A percentile compares a stretch with the other conserved stretches of the same genome.
phyloP scores from a whole-genome alignment of 2,888 invertebrate genomes.

The Lasius platythorax region DNA sequence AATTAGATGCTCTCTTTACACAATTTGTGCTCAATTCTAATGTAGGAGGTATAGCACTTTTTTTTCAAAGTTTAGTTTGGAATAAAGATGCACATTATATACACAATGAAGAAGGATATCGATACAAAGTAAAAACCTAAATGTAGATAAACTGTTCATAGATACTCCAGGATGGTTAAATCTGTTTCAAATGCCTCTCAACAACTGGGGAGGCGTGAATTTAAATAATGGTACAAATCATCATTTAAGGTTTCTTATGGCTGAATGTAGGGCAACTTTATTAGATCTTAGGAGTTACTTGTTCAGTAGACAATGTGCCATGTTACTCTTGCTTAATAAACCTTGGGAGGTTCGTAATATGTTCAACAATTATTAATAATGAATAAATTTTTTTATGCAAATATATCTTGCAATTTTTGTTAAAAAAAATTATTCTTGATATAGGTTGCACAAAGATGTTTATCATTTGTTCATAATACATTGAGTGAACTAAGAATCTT shows the following conservation, averaged over 20 bases:
- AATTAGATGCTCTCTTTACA: slow-evolving; percentile 98
- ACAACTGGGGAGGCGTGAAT: slow-evolving; percentile 91
- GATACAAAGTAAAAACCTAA: slow-evolving; percentile 30
- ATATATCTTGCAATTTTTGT: slow-evolving; percentile 21
- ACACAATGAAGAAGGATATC: not conserved
- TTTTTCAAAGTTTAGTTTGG: slow-evolving; percentile 13
- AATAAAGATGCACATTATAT: not conserved
- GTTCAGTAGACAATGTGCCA: slow-evolving; percentile 96
- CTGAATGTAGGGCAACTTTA: slow-evolving; percentile 89
- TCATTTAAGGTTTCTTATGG: slow-evolving; percentile 85
- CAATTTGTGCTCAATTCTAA: slow-evolving; percentile 98
- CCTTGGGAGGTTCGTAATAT: slow-evolving; percentile 91
- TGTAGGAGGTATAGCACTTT: slow-evolving; percentile 88
- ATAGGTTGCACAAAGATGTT: slow-evolving; percentile 93
- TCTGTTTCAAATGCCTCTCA: slow-evolving; percentile 92
- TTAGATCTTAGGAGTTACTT: slow-evolving; percentile 97
- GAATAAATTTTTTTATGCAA: not conserved
- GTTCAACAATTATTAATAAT: slow-evolving; percentile 24
- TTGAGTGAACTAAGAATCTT: slow-evolving; percentile 94
- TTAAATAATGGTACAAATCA: slow-evolving; percentile 89
- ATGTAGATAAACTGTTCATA: slow-evolving; percentile 77
- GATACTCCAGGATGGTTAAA: slow-evolving; percentile 95
- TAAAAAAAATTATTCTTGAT: slow-evolving; percentile 36
- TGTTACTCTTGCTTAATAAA: slow-evolving; percentile 91
- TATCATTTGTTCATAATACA: slow-evolving; percentile 96